Evolutionary conservation across 1,140 invertebrate genomes (phyloP), one percentile per base, ranked within the genome.

Genomic region (Papilio polyxenes): DNA sequence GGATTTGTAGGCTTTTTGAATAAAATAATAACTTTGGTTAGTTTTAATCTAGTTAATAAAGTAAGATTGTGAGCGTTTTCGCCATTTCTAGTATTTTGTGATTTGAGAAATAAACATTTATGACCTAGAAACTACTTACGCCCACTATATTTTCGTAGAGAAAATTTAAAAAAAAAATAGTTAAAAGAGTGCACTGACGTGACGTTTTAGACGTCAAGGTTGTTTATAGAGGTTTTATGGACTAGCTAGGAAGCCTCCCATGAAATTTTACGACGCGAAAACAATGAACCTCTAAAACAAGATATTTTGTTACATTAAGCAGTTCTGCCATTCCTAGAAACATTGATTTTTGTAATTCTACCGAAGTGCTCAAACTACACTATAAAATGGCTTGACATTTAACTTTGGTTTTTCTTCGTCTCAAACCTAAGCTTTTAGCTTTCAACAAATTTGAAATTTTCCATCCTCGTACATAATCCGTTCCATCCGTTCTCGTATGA

Each of bases 181-280:
- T 65, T 10, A 65, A 9, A 65, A 65, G 3, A 4, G 23, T 20
- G 31, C 17, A 23, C 0, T n/a, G 11, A 31, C 62, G 62, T 65
- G 62, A 23, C 10, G 11, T 31, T 65, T 65, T 15, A 31, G 23
- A 65, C 9, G 62, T 65, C 23, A 72, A 37, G 65, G 65, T 72
- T 72, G 65, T 13, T 72, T 72, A 40, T 40, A 17, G 3, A 72
- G 31, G 23, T 65, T 23, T 65, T 65, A 65, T 65, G 62, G 20
- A 15, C 65, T 72, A 72, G 65, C 31, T 40, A 72, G 13, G 65
- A 72, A 72, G 65, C 13, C 65, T 72, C 11, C 65, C 65, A 72
- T 72, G 65, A 17, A 40, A 72, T 37, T 72, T 72, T 72, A 72
- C 65, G 65, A 72, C 23, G 13, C 31, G 11, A 72, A 72, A 72